A percentile compares a stretch with the other conserved stretches of the same genome.
Conservation (phyloP, 2,113 vertebrate genomes). For the Cyanoramphus novaezelandiae region DNA sequence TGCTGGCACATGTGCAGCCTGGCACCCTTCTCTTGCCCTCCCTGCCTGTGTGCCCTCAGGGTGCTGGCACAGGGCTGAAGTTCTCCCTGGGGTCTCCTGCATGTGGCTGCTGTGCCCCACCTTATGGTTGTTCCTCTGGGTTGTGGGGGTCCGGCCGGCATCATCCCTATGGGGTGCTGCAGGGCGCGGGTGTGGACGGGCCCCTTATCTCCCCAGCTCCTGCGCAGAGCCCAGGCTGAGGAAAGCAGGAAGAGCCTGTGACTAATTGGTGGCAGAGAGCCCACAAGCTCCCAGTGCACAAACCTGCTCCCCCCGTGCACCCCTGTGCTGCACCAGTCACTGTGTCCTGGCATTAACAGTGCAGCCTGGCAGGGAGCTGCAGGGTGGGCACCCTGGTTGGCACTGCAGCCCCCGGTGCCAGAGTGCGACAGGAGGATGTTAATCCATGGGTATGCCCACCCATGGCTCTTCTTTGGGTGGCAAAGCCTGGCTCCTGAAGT, state of each 20-base stretch:
- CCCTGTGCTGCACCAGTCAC: neutral
- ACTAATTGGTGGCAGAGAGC: slow-evolving; percentile 43
- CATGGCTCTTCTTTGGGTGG: neutral
- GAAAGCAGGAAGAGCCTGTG: slow-evolving; percentile 50
- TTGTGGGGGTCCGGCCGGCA: neutral
- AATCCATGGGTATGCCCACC: neutral
- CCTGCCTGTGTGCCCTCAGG: neutral
- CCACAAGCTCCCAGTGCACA: neutral
- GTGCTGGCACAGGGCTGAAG: neutral
- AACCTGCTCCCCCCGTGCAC: fast-evolving
- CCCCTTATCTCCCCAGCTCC: neutral
- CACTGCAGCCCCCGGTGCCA: fast-evolving
- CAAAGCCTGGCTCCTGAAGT: neutral
- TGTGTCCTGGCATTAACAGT: fast-evolving
- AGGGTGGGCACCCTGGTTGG: neutral
- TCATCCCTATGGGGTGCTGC: fast-evolving
- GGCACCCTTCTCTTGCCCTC: neutral
- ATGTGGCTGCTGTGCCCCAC: neutral
- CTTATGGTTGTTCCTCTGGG: neutral
- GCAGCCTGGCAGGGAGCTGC: neutral
- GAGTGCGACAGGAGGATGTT: neutral
- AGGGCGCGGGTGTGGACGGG: fast-evolving
- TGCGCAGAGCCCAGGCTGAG: neutral
- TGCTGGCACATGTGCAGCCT: neutral
- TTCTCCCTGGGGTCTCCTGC: neutral